Base-by-base conservation (phyloP, 2,113 vertebrate species). In the Anseranas semipalmata region DNA sequence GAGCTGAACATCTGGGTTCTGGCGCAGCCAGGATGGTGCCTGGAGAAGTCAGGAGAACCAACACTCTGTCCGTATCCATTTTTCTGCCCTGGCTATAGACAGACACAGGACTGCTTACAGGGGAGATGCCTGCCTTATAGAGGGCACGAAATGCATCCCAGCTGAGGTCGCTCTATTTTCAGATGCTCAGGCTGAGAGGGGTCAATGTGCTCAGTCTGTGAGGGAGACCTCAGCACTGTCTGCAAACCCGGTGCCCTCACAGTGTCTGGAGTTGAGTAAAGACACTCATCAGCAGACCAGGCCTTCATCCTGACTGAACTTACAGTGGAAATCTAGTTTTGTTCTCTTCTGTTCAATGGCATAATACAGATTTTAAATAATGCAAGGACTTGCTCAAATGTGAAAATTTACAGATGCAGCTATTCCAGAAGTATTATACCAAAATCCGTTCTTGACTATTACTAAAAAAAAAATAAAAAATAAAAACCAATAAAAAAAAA, bases 31-130 rank as follows among this genome's bases (percentile, higher is more conserved):
- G 27, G 58, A 65, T 66, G 53, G 35, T 16, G 19, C 14, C 19
- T 48, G 15, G 24, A 37, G 39, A 65, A 12, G 16, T 37, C 1
- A 7, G 2, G 50, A 56, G 27, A 73, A 11, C 9, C 46, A 79
- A 6, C 0, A 3, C 13, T 58, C 35, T 86, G 22, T 16, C 19
- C 1, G 0, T 21, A 9, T 4, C 37, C 3, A 1, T 66, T 90
- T 85, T 79, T 30, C 55, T 83, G 33, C 56, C 37, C 72, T 66
- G 50, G 32, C 43, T 2, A 1, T 55, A 35, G 39, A 60, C 15
- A 68, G 43, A 32, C 15, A 52, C 0, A 1, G 63, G 27, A 73
- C 17, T 19, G 9, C 12, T 93, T 77, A 77, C 0, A 1, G 90
- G 77, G 33, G 15, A 50, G 67, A 25, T 21, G 12, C 17, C 46